phyloP scores from a whole-genome alignment of 2,113 vertebrate genomes.

The Columba janthina region DNA sequence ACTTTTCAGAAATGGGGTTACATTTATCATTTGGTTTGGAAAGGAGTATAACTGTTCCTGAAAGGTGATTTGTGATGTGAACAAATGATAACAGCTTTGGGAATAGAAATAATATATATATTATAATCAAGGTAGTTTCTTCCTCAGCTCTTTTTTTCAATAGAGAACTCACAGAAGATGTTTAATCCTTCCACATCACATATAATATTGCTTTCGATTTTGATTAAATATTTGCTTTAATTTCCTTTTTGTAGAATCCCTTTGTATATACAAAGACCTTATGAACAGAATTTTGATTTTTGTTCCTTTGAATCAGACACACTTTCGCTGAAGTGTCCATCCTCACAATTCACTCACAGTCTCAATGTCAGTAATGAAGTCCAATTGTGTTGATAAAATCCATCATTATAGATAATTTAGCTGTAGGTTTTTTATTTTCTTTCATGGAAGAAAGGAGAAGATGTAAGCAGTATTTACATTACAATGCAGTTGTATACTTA shows the following conservation, averaged over 20 bases:
- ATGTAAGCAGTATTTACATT: background rate
- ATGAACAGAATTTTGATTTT: background rate
- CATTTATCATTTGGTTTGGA: background rate
- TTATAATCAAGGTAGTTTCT: background rate
- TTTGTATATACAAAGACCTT: background rate
- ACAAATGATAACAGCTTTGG: background rate
- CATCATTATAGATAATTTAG: background rate
- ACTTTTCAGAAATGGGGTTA: background rate
- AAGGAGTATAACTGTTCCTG: background rate
- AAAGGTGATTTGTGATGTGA: background rate
- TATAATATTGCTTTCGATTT: background rate
- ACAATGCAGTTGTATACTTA: background rate
- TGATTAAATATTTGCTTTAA: background rate
- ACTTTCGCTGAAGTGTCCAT: background rate
- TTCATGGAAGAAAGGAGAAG: background rate
- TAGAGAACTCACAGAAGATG: background rate
- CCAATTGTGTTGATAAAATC: background rate
- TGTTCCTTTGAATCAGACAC: background rate
- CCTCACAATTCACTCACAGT: background rate
- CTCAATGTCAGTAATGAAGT: background rate
- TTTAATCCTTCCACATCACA: background rate
- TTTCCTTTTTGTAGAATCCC: background rate
- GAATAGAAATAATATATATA: background rate
- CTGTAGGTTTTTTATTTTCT: background rate
- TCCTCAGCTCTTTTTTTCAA: background rate